Evolutionary conservation across 2,888 invertebrate genomes (phyloP).

Genomic region (Lasioglossum malachurum): DNA sequence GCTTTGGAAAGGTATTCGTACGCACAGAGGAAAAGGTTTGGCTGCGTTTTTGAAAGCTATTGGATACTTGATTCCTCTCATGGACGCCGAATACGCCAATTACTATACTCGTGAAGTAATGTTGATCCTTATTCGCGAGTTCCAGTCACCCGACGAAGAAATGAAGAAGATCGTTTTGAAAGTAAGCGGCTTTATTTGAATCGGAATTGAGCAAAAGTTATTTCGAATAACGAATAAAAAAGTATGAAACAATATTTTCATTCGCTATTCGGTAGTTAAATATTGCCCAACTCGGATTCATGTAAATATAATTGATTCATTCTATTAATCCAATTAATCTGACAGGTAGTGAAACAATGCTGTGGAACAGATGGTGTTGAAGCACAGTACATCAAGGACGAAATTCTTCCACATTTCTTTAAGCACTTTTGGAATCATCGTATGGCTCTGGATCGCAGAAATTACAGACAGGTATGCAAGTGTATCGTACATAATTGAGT

Average conservation of each 20-base stretch:
- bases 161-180: slow-evolving; percentile 99
- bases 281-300: too few species aligned
- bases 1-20: slow-evolving; percentile 99
- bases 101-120: slow-evolving; percentile 99
- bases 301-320: neutral
- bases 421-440: slow-evolving; percentile 99
- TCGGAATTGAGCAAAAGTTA: neutral
- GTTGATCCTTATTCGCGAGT: slow-evolving; percentile 99
- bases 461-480: slow-evolving; percentile 93
- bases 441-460: slow-evolving; percentile 99
- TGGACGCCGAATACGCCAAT: slow-evolving; percentile 99
- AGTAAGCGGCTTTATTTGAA: slow-evolving; percentile 85
- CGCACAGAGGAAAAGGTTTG: slow-evolving; percentile 95
- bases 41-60: slow-evolving; percentile 99
- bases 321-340: neutral
- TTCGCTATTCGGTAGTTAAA: too few species aligned
- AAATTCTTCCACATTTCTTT: slow-evolving; percentile 99
- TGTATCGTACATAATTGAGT: neutral
- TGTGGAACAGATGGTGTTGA: slow-evolving; percentile 99
- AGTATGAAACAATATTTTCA: too few species aligned
- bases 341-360: slow-evolving; percentile 98
- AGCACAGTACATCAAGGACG: slow-evolving; percentile 99
- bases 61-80: slow-evolving; percentile 99
- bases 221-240: neutral
- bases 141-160: slow-evolving; percentile 99